Conservation (phyloP, 2,113 vertebrate genomes). For the Synchiropus splendidus region DNA sequence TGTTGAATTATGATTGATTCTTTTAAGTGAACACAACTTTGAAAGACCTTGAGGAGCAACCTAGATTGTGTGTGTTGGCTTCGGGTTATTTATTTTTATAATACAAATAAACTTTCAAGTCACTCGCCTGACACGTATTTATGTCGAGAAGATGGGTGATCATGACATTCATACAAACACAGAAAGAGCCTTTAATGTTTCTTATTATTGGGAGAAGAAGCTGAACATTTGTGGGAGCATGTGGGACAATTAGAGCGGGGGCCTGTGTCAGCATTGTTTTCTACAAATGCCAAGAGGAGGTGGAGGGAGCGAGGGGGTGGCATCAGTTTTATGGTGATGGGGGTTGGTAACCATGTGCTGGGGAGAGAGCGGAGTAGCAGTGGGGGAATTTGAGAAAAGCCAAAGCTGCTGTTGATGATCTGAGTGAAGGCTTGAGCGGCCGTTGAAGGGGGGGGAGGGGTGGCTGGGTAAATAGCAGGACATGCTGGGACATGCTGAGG, state of each 20-base stretch:
- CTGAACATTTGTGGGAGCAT: constrained; percentile 49
- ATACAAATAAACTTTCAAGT: no score
- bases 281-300: constrained; percentile 52
- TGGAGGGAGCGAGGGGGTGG: constrained; percentile 16
- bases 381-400: constrained; percentile 43
- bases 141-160: no score
- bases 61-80: no score
- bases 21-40: no score
- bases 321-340: neutral
- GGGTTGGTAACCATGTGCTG: constrained; percentile 10
- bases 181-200: no score
- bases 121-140: no score
- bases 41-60: no score
- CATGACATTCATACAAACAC: no score
- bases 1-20: no score
- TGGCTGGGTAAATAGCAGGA: constrained; percentile 42
- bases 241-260: constrained; percentile 52
- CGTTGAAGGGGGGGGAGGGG: constrained; percentile 30
- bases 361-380: constrained; percentile 46
- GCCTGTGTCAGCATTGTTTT: constrained; percentile 62
- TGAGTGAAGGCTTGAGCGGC: constrained; percentile 41
- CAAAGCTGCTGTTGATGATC: constrained; percentile 31
- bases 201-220: neutral
- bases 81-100: no score
- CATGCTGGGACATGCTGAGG: constrained; percentile 57